Evolutionary conservation across 2,113 vertebrate genomes (phyloP).

Genomic region (Anas platyrhynchos): DNA sequence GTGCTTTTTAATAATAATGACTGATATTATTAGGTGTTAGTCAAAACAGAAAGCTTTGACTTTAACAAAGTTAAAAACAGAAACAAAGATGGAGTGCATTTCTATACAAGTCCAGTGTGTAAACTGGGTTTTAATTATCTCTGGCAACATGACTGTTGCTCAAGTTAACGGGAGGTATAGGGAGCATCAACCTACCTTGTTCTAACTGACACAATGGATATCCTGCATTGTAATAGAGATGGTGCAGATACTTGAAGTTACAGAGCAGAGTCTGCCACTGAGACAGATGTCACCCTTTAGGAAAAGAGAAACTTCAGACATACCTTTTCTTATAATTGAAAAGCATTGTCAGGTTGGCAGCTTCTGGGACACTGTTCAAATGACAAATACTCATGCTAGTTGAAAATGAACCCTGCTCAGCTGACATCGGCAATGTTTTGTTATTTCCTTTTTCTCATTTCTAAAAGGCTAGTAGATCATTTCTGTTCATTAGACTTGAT

Average conservation of each 20-base stretch:
- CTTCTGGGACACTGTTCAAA: slow-evolving; percentile 66
- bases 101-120: neutral
- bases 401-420: slow-evolving; percentile 60
- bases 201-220: neutral
- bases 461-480: slow-evolving; percentile 50
- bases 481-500: slow-evolving; percentile 66
- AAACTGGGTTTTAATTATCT: slow-evolving; percentile 17
- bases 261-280: slow-evolving; percentile 51
- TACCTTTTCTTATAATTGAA: slow-evolving; percentile 71
- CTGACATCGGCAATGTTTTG: slow-evolving; percentile 42
- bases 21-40: neutral
- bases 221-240: neutral
- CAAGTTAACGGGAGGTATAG: slow-evolving; percentile 12
- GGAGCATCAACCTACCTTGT: neutral
- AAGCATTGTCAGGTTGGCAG: slow-evolving; percentile 74
- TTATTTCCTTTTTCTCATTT: slow-evolving; percentile 27
- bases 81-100: neutral
- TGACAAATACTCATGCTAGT: slow-evolving; percentile 65
- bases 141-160: neutral
- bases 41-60: too few relatives aligned
- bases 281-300: slow-evolving; percentile 64
- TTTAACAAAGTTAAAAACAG: neutral
- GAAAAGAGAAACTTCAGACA: slow-evolving; percentile 33
- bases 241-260: neutral
- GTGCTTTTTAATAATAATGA: neutral